Conservation (phyloP, 2,888 invertebrate genomes). For the Apodemia zela region DNA sequence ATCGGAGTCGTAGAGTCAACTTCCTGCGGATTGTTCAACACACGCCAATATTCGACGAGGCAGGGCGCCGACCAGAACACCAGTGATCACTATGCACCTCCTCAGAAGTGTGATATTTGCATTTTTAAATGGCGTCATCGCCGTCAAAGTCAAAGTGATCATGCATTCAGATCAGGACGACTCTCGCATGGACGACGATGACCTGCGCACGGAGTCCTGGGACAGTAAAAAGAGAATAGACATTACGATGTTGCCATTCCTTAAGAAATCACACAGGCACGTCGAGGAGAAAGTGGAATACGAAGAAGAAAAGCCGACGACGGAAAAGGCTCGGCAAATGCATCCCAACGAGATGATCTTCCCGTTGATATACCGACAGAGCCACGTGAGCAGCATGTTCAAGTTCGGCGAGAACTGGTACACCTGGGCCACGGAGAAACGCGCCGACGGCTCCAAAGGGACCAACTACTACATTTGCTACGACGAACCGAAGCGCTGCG, state of each 20-base stretch:
- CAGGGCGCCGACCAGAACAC: not conserved
- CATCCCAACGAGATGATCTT: constrained; percentile 71
- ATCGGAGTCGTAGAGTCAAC: not conserved
- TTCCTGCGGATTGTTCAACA: not conserved
- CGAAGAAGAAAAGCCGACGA: constrained; percentile 50
- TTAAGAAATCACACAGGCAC: constrained; percentile 43
- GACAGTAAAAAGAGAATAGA: constrained; percentile 43
- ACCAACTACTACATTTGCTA: constrained; percentile 65
- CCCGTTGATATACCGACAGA: constrained; percentile 64
- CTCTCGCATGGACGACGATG: constrained; percentile 57
- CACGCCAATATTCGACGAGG: not conserved
- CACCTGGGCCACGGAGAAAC: constrained; percentile 67
- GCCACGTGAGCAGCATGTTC: constrained; percentile 69
- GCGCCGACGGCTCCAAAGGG: constrained; percentile 60
- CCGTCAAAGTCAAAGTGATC: constrained; percentile 67
- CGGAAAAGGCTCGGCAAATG: constrained; percentile 47
- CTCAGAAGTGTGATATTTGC: constrained; percentile 40
- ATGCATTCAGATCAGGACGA: constrained; percentile 67
- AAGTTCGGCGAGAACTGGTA: constrained; percentile 73
- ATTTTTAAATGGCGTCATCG: constrained; percentile 42
- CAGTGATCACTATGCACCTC: constrained; percentile 27
- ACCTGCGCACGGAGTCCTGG: constrained; percentile 45
- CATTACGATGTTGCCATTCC: constrained; percentile 49
- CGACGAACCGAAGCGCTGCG: constrained; percentile 69
- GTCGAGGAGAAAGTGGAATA: constrained; percentile 43